A percentile compares a stretch with the other conserved stretches of the same genome.
phyloP scores from a whole-genome alignment of 1,140 invertebrate species.

The Drosophila baimaii region DNA sequence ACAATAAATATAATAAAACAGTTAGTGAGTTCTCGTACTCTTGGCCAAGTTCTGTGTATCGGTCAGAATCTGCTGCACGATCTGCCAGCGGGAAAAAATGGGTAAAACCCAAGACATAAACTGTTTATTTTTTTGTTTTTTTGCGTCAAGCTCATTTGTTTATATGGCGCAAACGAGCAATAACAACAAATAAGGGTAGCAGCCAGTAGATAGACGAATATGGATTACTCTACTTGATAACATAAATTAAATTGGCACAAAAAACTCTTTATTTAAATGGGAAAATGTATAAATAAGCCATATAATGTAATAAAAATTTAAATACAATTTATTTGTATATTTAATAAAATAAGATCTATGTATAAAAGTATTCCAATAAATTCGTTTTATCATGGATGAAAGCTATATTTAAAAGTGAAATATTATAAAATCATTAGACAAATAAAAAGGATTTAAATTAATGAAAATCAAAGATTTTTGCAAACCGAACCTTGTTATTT shows the following conservation, averaged over 20 bases:
- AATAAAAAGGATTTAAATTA: too few species aligned
- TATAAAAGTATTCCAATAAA: too few species aligned
- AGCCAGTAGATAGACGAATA: neutral
- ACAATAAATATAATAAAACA: conserved; percentile 3
- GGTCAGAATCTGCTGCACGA: conserved; percentile 56
- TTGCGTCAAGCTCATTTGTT: conserved; percentile 33
- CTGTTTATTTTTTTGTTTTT: conserved; percentile 1
- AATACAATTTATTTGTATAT: too few species aligned
- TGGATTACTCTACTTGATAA: neutral
- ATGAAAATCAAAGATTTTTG: too few species aligned
- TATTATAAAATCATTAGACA: too few species aligned
- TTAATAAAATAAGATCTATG: too few species aligned
- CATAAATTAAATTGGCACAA: too few species aligned
- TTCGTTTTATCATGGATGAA: too few species aligned
- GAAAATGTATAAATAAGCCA: neutral
- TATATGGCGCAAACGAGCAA: conserved; percentile 35
- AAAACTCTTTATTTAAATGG: neutral
- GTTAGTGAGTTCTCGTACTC: conserved; percentile 1
- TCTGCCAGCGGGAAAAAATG: conserved; percentile 21
- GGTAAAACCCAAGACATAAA: conserved; percentile 49
- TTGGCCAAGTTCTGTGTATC: conserved; percentile 9
- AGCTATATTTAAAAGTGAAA: too few species aligned
- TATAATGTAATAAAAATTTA: too few species aligned
- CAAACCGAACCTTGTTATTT: too few species aligned
- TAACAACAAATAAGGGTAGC: conserved; percentile 12